phyloP scores from a whole-genome alignment of 2,797 vertebrate genomes.

The Urophycis tenuis region DNA sequence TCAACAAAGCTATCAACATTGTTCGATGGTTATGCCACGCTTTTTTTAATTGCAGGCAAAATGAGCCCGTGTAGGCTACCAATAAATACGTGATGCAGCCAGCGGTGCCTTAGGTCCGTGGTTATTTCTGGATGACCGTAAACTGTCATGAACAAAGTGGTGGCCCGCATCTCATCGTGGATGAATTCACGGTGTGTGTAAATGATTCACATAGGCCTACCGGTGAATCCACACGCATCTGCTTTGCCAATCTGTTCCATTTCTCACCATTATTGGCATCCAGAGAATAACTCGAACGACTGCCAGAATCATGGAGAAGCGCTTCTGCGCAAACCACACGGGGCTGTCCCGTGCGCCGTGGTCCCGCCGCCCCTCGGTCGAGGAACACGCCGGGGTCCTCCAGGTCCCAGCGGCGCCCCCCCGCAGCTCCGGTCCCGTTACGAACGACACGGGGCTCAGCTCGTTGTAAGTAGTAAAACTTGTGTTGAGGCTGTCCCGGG shows the following conservation, averaged over 20 bases:
- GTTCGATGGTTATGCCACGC: background rate
- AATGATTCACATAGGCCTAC: too few relatives aligned
- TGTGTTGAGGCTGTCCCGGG: constrained; percentile 68
- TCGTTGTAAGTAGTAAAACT: constrained; percentile 62
- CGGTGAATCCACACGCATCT: background rate
- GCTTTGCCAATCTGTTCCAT: background rate
- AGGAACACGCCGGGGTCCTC: constrained; percentile 42
- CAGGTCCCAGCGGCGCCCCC: constrained; percentile 52
- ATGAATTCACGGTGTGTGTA: background rate
- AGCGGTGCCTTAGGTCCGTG: background rate
- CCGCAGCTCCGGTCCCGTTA: constrained; percentile 33
- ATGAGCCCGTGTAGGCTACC: background rate
- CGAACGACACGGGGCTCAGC: constrained; percentile 56
- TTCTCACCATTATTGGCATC: constrained; percentile 96
- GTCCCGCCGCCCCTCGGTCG: constrained; percentile 37
- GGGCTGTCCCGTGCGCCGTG: constrained; percentile 55
- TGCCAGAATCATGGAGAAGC: constrained; percentile 90
- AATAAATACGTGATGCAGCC: background rate
- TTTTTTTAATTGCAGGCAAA: background rate
- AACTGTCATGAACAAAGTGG: background rate
- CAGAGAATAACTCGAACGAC: constrained; percentile 82
- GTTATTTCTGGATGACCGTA: background rate
- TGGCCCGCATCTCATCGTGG: background rate
- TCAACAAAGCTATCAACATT: background rate
- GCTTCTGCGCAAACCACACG: constrained; percentile 83